A percentile compares a stretch with the other conserved stretches of the same genome.
Evolutionary conservation across 2,797 vertebrate genomes (phyloP).

Genomic region (Periparus ater): DNA sequence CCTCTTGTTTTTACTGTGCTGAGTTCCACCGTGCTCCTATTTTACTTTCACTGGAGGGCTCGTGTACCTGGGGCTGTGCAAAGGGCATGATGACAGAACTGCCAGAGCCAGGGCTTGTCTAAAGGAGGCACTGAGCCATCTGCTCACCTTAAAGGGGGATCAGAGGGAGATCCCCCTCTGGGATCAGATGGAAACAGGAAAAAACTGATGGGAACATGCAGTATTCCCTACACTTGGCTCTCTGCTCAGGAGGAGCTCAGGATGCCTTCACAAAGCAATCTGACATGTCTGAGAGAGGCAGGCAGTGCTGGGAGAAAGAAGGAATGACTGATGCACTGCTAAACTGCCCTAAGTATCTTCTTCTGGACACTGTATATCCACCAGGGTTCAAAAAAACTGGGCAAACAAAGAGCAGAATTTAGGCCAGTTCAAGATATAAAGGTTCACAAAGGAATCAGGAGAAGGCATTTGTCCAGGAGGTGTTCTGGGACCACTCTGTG

Average conservation of each 20-base stretch:
- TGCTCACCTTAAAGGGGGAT: not conserved
- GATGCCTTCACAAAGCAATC: not conserved
- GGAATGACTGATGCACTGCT: not conserved
- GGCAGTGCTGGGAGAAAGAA: not conserved
- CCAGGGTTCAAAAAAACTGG: not conserved
- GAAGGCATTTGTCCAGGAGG: not conserved
- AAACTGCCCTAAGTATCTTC: not conserved
- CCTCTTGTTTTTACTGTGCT: not conserved
- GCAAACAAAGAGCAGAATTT: not conserved
- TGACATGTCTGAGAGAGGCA: not conserved
- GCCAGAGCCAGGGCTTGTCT: not conserved
- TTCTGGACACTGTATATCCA: not conserved
- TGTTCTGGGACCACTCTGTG: not conserved
- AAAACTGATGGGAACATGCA: not conserved
- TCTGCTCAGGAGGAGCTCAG: not conserved
- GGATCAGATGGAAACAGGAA: not conserved
- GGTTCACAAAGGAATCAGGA: not conserved
- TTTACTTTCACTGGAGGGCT: not conserved
- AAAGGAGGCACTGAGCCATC: not conserved
- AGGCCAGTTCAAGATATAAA: not conserved
- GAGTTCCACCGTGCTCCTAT: not conserved
- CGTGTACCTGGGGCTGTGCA: not conserved
- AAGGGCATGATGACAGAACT: not conserved
- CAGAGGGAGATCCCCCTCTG: no score
- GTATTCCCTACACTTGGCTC: not conserved